phyloP scores from a whole-genome alignment of 1,140 invertebrate genomes.

The Bombus terrestris region DNA sequence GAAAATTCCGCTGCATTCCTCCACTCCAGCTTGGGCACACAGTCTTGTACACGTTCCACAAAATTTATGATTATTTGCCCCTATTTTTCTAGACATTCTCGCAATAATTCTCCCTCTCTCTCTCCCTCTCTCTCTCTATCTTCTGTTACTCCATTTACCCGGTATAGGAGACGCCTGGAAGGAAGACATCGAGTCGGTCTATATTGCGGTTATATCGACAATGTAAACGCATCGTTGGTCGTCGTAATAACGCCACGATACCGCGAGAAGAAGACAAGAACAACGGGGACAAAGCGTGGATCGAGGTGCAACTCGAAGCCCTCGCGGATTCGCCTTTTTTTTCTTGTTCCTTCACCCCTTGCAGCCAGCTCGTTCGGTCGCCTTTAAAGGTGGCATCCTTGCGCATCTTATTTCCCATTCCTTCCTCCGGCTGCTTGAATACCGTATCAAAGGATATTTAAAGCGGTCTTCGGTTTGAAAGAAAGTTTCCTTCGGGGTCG shows the following conservation, averaged over 20 bases:
- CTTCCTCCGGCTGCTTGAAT: conserved; percentile 28
- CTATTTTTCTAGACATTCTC: conserved; percentile 12
- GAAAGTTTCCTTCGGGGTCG: conserved; percentile 54
- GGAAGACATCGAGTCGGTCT: background rate
- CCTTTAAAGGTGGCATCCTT: conserved; percentile 47
- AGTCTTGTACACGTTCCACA: background rate
- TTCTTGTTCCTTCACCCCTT: conserved; percentile 22
- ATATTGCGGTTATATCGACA: background rate
- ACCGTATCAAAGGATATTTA: conserved; percentile 67
- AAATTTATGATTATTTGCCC: conserved; percentile 24
- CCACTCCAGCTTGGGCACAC: background rate
- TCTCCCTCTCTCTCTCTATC: background rate
- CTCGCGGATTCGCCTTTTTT: background rate
- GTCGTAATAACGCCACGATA: conserved; percentile 35
- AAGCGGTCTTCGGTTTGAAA: conserved; percentile 50
- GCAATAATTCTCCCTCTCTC: background rate
- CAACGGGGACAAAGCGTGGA: background rate
- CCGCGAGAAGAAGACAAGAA: background rate
- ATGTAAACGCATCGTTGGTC: conserved; percentile 30
- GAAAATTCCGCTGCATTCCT: conserved; percentile 17
- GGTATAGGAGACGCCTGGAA: background rate
- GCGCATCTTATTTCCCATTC: conserved; percentile 44
- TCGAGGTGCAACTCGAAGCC: conserved; percentile 3
- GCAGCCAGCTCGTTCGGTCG: conserved; percentile 28
- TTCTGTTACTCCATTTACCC: background rate